Evolutionary conservation across 2,888 invertebrate species (phyloP), one percentile per base, ranked within the genome.

Genomic region (Harpagoxenus sublaevis): DNA sequence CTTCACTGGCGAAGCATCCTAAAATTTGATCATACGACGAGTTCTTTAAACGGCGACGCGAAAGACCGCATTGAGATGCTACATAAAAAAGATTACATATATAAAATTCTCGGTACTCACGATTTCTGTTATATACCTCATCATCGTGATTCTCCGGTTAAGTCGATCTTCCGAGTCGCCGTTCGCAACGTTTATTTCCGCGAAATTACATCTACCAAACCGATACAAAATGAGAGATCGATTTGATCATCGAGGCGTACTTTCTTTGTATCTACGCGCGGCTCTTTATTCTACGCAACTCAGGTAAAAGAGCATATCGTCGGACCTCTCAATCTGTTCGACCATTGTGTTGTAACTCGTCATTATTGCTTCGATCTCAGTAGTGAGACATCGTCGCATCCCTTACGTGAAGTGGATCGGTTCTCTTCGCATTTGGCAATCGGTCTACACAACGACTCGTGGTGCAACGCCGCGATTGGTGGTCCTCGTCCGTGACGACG

Each of bases 381-480:
- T 81, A 71, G 77, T 35, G 60, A 85, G 84, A 85, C 48, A 84
- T 79, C 71, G 63, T 85, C 65, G 68, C 81, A 68, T 70, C 48
- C 65, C 60, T 70, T 60, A 68, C 15, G 48, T 79, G 60, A 23
- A 68, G 70, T 89, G 89, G 84, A 89, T 89, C 90, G 87, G 88
- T 86, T 86, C 74, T 70, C 85, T 90, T 90, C 90, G 89, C 88
- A 83, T 89, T 90, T 89, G 85, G 90, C 89, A 84, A 79, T 87
- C 57, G 75, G 84, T 87, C 79, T 85, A 90, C 70, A 84, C 84
- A 91, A 89, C 87, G 88, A 91, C 89, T 89, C 89, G 90, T 84
- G 88, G 90, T 88, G 88, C 90, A 88, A 89, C 87, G 88, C 83
- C 70, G 82, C 83, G 85, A 83, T 53, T 79, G 87, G 78, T 89